Evolutionary conservation across 2,888 invertebrate species (phyloP).

Genomic region (Apantesis nais): DNA sequence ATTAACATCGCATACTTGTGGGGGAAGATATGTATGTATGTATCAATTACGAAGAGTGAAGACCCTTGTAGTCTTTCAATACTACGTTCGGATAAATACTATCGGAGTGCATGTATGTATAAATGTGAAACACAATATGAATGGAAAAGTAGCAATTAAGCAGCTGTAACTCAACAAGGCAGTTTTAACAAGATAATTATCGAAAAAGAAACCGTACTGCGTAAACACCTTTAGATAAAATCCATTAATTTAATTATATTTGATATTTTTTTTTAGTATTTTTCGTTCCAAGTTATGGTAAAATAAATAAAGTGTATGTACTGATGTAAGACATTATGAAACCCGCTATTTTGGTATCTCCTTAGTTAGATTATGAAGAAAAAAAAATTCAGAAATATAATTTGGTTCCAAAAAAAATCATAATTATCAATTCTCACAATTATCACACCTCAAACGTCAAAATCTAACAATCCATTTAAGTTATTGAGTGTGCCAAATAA

Average conservation of each 20-base stretch:
- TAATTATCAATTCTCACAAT: too few relatives aligned
- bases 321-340: background rate
- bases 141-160: background rate
- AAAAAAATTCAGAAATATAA: too few relatives aligned
- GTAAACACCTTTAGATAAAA: too few relatives aligned
- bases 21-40: conserved; percentile 48
- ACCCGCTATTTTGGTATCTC: background rate
- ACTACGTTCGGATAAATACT: conserved; percentile 2
- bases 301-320: background rate
- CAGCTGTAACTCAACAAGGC: background rate
- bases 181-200: background rate
- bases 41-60: conserved; percentile 41
- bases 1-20: conserved; percentile 68
- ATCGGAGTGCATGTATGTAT: background rate
- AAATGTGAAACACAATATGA: background rate
- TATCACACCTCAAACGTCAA: background rate
- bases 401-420: too few relatives aligned
- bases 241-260: too few relatives aligned
- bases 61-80: conserved; percentile 11
- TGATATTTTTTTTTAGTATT: background rate
- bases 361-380: too few relatives aligned
- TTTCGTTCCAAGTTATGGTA: background rate
- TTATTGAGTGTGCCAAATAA: background rate
- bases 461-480: background rate
- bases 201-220: too few relatives aligned